Conservation (phyloP, 1,140 invertebrate species). For the Zaprionus kolodkinae region DNA sequence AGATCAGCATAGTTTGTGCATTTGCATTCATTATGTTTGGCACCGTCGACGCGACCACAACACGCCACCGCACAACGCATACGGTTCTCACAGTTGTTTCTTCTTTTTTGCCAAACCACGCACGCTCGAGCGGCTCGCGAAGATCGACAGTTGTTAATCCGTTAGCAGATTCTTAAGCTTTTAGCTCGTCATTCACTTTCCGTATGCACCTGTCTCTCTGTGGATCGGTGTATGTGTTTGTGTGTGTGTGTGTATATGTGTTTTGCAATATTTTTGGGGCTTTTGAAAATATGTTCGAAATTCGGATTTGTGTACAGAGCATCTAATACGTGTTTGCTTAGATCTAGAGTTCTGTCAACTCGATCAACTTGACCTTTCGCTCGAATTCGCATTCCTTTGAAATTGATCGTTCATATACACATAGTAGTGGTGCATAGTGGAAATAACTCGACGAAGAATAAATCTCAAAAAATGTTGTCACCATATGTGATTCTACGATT, state of each 20-base stretch:
- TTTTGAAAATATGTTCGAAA: conserved; percentile 53
- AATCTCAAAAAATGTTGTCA: conserved; percentile 48
- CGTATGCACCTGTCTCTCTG: conserved; percentile 6
- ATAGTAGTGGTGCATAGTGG: neutral
- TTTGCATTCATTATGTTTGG: conserved; percentile 82
- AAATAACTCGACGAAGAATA: conserved; percentile 19
- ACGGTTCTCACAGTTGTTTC: conserved; percentile 13
- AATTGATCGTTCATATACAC: conserved; percentile 19
- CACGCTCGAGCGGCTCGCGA: conserved; percentile 21
- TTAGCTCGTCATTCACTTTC: conserved; percentile 59
- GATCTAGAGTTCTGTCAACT: conserved; percentile 52
- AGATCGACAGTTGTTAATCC: conserved; percentile 41
- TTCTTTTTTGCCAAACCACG: conserved; percentile 1
- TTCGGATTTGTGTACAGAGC: conserved; percentile 73
- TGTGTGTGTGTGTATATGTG: conserved; percentile 19
- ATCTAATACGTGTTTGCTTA: conserved; percentile 66
- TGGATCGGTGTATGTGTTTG: too few relatives aligned
- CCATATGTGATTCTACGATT: conserved; percentile 30
- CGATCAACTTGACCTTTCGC: conserved; percentile 72
- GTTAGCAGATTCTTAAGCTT: conserved; percentile 50
- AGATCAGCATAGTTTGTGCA: conserved; percentile 70
- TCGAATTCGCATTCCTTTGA: conserved; percentile 34
- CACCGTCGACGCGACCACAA: conserved; percentile 75
- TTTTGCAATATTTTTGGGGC: conserved; percentile 63
- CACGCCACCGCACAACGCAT: conserved; percentile 44